These are phyloP conservation scores for Scaptomyza pallida DNA, from an alignment of 1,140 invertebrate species.

Conservation along the genomic window DNA sequence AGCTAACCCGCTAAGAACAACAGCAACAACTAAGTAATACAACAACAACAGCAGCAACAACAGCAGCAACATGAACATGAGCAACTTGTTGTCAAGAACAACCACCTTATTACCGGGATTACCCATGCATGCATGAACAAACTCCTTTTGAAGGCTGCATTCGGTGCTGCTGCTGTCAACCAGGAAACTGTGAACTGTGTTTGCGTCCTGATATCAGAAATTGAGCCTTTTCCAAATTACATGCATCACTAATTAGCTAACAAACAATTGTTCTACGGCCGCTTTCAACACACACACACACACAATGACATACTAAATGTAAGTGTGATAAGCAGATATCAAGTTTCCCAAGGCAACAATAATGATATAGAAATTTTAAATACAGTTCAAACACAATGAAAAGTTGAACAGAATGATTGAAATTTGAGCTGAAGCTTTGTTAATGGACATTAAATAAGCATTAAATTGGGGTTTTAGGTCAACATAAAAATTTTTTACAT, in stretches of 20 bases:
- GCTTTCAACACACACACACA: background rate
- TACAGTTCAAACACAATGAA: too few relatives aligned
- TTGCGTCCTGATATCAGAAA: conserved; percentile 2
- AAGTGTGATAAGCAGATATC: too few relatives aligned
- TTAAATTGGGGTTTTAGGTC: too few relatives aligned
- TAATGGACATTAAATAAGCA: too few relatives aligned
- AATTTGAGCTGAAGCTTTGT: too few relatives aligned
- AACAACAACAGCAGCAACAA: background rate
- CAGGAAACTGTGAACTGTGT: background rate
- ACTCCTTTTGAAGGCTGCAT: conserved; percentile 3
- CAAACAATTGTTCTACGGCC: conserved; percentile 13
- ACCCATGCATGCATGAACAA: conserved; percentile 29
- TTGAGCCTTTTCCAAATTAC: conserved; percentile 50
- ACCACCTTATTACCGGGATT: conserved; percentile 15
- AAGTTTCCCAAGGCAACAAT: too few relatives aligned
- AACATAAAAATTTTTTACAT: too few relatives aligned
- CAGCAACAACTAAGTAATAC: conserved; percentile 11
- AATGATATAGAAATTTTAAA: too few relatives aligned
- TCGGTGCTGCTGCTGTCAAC: too few relatives aligned
- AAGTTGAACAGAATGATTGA: too few relatives aligned
- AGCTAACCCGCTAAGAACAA: conserved; percentile 14
- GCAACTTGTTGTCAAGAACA: background rate
- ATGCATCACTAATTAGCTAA: conserved; percentile 55
- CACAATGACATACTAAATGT: background rate
- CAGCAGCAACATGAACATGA: background rate